Conservation (phyloP, 2,113 vertebrate genomes). For the Bujurquina vittata region DNA sequence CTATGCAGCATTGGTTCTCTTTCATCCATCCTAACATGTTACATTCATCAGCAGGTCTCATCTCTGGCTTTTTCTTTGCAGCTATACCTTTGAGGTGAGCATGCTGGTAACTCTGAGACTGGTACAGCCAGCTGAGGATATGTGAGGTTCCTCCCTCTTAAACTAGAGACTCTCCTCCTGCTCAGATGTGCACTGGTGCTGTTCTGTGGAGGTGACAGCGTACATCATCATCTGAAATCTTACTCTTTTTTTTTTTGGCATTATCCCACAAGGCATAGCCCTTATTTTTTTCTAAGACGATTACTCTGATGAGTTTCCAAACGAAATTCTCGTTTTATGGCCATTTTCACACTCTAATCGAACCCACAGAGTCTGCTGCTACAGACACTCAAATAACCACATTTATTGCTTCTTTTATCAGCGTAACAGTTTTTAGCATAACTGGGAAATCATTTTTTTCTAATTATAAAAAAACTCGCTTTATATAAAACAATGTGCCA, state of each 20-base stretch:
- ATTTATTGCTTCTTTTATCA: conserved; percentile 4
- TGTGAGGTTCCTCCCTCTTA: neutral
- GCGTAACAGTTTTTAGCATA: neutral
- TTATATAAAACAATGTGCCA: neutral
- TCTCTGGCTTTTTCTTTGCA: neutral
- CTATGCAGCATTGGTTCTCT: neutral
- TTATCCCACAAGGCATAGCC: neutral
- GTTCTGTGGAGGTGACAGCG: neutral
- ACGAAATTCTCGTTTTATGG: neutral
- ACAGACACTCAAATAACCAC: neutral
- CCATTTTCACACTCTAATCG: neutral
- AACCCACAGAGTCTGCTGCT: neutral
- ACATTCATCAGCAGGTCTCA: neutral
- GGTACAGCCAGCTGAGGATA: neutral
- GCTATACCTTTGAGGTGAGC: neutral
- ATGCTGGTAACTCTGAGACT: neutral
- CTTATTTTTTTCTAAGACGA: neutral
- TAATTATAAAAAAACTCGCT: neutral
- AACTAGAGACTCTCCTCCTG: neutral
- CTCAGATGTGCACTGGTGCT: too few species aligned
- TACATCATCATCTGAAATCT: too few species aligned
- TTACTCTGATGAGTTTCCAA: neutral
- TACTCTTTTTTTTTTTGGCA: neutral
- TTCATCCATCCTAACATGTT: neutral
- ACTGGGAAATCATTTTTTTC: neutral